These are phyloP conservation scores for Kryptolebias marmoratus DNA, from an alignment of 2,113 vertebrate species.

Conservation along the genomic window DNA sequence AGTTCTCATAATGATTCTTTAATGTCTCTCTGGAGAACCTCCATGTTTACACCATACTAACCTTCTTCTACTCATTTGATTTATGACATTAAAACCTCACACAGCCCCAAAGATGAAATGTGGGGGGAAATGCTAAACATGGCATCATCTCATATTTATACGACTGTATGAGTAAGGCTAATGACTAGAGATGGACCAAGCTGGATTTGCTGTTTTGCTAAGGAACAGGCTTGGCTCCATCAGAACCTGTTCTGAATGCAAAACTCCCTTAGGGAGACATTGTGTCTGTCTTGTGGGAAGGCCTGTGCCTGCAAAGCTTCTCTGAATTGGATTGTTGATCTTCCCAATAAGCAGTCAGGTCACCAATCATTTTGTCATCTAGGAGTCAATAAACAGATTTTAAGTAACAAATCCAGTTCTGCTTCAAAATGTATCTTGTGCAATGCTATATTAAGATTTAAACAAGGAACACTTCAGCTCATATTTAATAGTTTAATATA, in stretches of 20 bases:
- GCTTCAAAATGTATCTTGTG: background rate
- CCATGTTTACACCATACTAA: background rate
- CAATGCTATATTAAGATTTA: background rate
- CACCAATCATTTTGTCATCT: slow-evolving; percentile 31
- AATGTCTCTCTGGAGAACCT: background rate
- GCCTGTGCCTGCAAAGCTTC: slow-evolving; percentile 31
- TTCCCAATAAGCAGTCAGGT: slow-evolving; percentile 28
- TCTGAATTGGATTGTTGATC: slow-evolving; percentile 40
- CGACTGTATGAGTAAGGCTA: slow-evolving; percentile 35
- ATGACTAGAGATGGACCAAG: slow-evolving; percentile 47
- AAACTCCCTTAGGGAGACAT: slow-evolving; percentile 38
- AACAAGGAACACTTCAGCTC: background rate
- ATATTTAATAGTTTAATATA: background rate
- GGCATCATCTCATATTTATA: slow-evolving; percentile 33
- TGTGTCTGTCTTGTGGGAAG: slow-evolving; percentile 38
- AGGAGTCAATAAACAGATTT: slow-evolving; percentile 33
- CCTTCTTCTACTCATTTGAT: slow-evolving; percentile 6
- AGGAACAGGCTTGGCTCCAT: slow-evolving; percentile 46
- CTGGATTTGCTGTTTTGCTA: slow-evolving; percentile 59
- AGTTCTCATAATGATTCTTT: slow-evolving; percentile 14
- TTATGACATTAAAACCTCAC: slow-evolving; percentile 13
- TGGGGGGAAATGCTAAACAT: slow-evolving; percentile 9
- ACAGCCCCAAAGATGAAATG: background rate
- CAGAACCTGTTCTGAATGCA: slow-evolving; percentile 53
- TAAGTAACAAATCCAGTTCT: background rate